Evolutionary conservation across 2,888 invertebrate species (phyloP).

Genomic region (Ligdia adustata): DNA sequence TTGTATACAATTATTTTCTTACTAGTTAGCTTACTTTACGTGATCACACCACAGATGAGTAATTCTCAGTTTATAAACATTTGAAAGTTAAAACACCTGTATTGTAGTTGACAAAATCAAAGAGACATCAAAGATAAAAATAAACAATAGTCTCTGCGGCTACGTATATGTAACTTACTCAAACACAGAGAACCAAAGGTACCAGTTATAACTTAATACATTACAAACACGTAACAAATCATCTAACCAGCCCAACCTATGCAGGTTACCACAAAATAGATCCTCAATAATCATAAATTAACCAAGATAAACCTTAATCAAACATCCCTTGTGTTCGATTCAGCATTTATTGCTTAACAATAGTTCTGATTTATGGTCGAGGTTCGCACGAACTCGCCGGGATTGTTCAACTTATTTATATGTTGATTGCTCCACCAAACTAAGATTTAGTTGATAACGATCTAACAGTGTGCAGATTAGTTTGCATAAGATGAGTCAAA

Average conservation of each 20-base stretch:
- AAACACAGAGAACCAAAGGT: no score
- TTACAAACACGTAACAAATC: conserved; percentile 6
- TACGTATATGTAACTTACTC: no score
- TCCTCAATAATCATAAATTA: conserved; percentile 76
- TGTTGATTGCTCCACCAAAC: conserved; percentile 44
- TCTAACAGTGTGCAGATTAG: conserved; percentile 13
- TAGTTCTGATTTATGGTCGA: conserved; percentile 80
- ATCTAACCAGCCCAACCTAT: conserved; percentile 17
- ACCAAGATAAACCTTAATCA: conserved; percentile 81
- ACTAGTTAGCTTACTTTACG: no score
- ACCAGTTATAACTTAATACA: no score
- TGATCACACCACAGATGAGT: no score
- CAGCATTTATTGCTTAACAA: conserved; percentile 78
- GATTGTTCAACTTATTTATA: conserved; percentile 69
- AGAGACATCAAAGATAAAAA: no score
- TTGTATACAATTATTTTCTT: no score
- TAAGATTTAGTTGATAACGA: conserved; percentile 39
- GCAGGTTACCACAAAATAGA: conserved; percentile 38
- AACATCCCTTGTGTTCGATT: conserved; percentile 79
- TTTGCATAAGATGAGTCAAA: conserved; percentile 8
- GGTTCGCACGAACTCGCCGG: conserved; percentile 57
- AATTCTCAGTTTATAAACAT: no score
- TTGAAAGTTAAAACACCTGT: no score
- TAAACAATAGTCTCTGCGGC: no score
- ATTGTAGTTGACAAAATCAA: no score